These are phyloP conservation scores for Scopus umbretta DNA, from an alignment of 2,113 vertebrate species.

Conservation along the genomic window DNA sequence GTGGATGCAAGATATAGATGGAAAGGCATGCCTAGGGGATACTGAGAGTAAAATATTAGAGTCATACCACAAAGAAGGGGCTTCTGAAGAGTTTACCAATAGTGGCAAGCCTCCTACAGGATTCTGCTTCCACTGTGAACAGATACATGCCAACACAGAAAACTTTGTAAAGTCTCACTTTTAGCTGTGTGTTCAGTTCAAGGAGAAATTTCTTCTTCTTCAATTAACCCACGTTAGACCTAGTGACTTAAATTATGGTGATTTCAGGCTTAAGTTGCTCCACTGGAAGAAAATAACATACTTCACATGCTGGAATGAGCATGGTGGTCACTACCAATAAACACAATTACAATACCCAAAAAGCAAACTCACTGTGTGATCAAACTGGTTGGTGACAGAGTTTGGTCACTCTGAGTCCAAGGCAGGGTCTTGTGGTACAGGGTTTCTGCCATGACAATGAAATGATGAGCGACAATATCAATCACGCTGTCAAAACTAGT, in stretches of 20 bases:
- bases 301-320: neutral
- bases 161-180: neutral
- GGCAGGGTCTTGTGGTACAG: slow-evolving; percentile 11
- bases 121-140: neutral
- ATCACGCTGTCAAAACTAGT: neutral
- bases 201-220: neutral
- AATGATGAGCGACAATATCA: neutral
- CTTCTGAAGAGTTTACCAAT: neutral
- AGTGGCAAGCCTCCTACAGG: neutral
- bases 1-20: neutral
- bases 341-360: neutral
- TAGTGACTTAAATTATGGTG: neutral
- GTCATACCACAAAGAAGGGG: neutral
- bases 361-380: slow-evolving; percentile 68
- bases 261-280: neutral
- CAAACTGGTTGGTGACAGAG: slow-evolving; percentile 58
- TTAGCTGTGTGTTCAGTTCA: neutral
- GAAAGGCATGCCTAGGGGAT: neutral
- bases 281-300: neutral
- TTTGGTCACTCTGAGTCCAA: slow-evolving; percentile 36
- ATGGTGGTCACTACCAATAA: neutral
- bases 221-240: neutral
- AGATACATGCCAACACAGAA: neutral
- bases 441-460: slow-evolving; percentile 8
- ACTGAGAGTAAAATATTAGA: neutral